These are phyloP conservation scores for Anarhynchus alexandrinus DNA, from an alignment of 2,113 vertebrate genomes.

Conservation along the genomic window DNA sequence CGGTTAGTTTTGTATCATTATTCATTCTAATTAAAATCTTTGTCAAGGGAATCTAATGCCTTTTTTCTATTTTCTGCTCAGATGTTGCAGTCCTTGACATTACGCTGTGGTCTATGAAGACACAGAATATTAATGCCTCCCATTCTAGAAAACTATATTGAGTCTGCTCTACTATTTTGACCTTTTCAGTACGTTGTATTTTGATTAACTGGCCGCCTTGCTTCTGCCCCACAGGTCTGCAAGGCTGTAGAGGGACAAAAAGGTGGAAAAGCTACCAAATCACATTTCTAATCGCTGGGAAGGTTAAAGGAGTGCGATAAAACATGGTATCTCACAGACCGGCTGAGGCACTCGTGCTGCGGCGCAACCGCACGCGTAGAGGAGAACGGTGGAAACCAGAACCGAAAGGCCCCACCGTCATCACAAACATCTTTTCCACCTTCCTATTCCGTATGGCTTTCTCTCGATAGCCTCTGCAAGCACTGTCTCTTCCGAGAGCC, in stretches of 20 bases:
- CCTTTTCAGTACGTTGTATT: conserved; percentile 61
- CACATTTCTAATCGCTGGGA: not conserved
- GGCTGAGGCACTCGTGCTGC: not conserved
- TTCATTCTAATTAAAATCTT: conserved; percentile 56
- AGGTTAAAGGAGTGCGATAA: not conserved
- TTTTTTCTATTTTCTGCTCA: conserved; percentile 27
- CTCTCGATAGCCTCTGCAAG: not conserved
- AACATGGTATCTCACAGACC: not conserved
- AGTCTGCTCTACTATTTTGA: conserved; percentile 20
- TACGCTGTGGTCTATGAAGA: not conserved
- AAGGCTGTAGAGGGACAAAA: not conserved
- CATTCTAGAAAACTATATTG: conserved; percentile 43
- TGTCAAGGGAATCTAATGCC: conserved; percentile 25
- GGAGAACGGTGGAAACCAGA: not conserved
- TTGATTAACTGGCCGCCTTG: conserved; percentile 62
- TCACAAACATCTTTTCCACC: not conserved
- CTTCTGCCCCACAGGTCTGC: conserved; percentile 47
- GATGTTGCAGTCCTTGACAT: conserved; percentile 25
- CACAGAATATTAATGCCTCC: conserved; percentile 50
- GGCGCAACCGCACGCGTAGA: fast-evolving
- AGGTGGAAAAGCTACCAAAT: conserved; percentile 19
- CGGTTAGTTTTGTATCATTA: not conserved
- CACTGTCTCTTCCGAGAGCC: not conserved
- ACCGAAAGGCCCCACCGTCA: not conserved
- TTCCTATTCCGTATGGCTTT: not conserved